Evolutionary conservation across 2,888 invertebrate species (phyloP).

Genomic region (Elysia crispata): DNA sequence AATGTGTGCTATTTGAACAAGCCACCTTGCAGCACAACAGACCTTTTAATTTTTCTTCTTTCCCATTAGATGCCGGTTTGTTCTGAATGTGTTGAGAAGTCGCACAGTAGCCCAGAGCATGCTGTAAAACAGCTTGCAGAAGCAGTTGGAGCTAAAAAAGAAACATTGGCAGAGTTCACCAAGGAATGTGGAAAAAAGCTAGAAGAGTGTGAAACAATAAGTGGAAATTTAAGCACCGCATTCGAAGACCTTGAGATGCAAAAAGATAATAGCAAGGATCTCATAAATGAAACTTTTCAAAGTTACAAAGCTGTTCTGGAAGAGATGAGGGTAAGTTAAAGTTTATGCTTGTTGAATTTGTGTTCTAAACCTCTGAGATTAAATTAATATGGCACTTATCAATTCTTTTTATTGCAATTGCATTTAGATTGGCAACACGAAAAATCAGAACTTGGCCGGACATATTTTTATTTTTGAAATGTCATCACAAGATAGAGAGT

Average conservation of each 20-base stretch:
- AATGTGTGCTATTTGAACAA: too few relatives aligned
- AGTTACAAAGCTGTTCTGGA: conserved; percentile 86
- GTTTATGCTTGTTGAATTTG: too few relatives aligned
- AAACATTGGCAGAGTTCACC: conserved; percentile 86
- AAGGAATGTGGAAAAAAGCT: conserved; percentile 87
- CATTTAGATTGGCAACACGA: too few relatives aligned
- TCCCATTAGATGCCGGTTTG: conserved; percentile 86
- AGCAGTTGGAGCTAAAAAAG: conserved; percentile 87
- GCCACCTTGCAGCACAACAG: too few relatives aligned
- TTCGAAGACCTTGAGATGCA: conserved; percentile 91
- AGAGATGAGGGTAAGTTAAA: conserved; percentile 80
- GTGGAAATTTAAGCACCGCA: conserved; percentile 86
- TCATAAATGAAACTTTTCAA: conserved; percentile 81
- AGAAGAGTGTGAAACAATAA: conserved; percentile 86
- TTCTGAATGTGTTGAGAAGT: conserved; percentile 89
- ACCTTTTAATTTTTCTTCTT: too few relatives aligned
- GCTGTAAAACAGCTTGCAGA: conserved; percentile 89
- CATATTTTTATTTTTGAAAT: too few relatives aligned
- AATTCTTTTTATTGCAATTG: too few relatives aligned
- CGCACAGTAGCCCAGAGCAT: conserved; percentile 90
- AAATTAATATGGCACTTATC: too few relatives aligned
- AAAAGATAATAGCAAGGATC: conserved; percentile 89
- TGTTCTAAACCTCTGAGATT: too few relatives aligned
- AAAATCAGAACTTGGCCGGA: too few relatives aligned
- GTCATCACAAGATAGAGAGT: too few relatives aligned